Base-by-base conservation (phyloP, 2,113 vertebrate species). In the Osmerus eperlanus region DNA sequence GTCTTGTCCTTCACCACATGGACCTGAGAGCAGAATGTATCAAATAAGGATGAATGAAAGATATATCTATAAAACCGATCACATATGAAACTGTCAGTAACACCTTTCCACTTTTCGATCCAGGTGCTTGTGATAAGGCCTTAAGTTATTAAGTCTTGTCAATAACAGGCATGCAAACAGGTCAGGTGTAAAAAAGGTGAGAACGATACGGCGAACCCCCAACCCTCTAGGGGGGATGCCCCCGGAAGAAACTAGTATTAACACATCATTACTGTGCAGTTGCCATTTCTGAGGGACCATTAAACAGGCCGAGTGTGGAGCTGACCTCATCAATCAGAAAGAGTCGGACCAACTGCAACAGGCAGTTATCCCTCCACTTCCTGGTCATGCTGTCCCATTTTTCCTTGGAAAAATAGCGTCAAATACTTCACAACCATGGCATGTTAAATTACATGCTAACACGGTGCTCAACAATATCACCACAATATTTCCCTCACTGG, bases 371-470 rank as follows among this genome's bases (percentile, higher is more conserved):
- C 83, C 92, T 96, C 97, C 97, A 99, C 80, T 92, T 97, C 78
- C 97, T 95, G n/a, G 96, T 99, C 96, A 98, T 95, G 81, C 94
- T 97, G 89, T 99, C 97, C 97, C 97, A 99, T 86, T 99, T 99
- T 91, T 99, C 97, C 97, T 99, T 68, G 59, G 14, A 52, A 53
- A 47, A 51, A 61, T 68, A 12, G 5, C 3, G n/a, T 63, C 29
- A 59, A 18, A n/a, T 68, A 67, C 54, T 9, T n/a, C 1, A 13
- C 5, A 71, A n/a, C 68, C 32, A 11, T 47, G n/a, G 55, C n/a
- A 19, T 5, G 55, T n/a, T 56, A 16, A 16, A 16, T 56, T 3
- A 16, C 55, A 16, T n/a, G n/a, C n/a, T 56, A 18, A 18, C 55
- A 56, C n/a, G 16, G n/a, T n/a, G 55, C 15, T 18, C 55, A 4